Percentiles rank a stretch among this genome's conserved stretches.
Conservation (phyloP, 2,113 vertebrate species). For the Hirundichthys speculiger region DNA sequence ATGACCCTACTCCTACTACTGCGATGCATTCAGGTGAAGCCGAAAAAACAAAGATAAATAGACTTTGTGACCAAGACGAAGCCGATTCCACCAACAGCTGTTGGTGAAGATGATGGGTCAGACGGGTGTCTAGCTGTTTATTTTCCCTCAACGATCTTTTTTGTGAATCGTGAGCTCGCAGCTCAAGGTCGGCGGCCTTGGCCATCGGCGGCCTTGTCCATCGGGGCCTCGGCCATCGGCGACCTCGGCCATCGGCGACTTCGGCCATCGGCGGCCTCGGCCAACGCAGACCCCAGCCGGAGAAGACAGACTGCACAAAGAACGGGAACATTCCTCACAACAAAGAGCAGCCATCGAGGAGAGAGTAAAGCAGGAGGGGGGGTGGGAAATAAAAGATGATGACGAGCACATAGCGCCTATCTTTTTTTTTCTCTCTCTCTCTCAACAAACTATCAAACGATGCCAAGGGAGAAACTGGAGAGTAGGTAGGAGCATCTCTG, state of each 20-base stretch:
- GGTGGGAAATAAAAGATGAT: constrained; percentile 19
- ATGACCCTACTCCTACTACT: no score
- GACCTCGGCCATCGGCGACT: no score
- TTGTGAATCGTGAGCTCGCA: constrained; percentile 22
- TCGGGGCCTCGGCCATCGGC: no score
- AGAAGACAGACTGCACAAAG: constrained; percentile 53
- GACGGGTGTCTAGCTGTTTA: constrained; percentile 3
- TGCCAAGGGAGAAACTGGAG: constrained; percentile 12
- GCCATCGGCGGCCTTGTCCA: no score
- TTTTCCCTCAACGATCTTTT: background rate
- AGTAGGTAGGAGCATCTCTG: constrained; percentile 5
- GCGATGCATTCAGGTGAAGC: no score
- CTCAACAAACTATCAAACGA: constrained; percentile 57
- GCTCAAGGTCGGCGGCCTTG: background rate
- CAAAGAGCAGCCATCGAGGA: constrained; percentile 25
- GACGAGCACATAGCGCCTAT: constrained; percentile 2
- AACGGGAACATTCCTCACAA: constrained; percentile 68
- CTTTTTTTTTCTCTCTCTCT: no score
- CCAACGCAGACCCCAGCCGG: constrained; percentile 36
- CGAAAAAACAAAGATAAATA: no score
- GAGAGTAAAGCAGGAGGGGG: background rate
- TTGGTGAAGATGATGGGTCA: constrained; percentile 12
- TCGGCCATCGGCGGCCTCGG: constrained; percentile 12
- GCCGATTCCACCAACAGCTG: background rate
- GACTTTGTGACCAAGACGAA: background rate